Base-by-base conservation (phyloP, 2,113 vertebrate species). In the Sturnira hondurensis region DNA sequence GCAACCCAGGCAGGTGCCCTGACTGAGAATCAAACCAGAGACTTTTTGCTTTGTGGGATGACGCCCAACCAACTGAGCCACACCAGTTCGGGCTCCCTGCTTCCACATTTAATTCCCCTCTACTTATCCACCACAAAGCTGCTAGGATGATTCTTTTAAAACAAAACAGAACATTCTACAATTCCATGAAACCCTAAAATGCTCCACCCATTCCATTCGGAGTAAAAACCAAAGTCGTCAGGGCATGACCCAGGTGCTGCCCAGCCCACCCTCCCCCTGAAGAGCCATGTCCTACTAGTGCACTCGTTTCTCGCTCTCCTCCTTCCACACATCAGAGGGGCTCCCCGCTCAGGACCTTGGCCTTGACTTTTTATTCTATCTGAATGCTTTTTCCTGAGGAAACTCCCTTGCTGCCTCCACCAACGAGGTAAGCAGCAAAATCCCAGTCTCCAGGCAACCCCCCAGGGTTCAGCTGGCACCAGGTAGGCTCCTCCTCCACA, bases 61-160 rank as follows among this genome's bases (percentile, higher is more conserved):
- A 61, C 24, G 4, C 58, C 26, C 58, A 61, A 28, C 24, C 58
- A 61, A 12, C 58, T 28, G 26, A 12, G 58, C 24, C 58, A 26
- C 28, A 63, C 61, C 28, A 13, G 28, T 31, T 12, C 31, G 61
- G 28, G 28, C 31, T 63, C 43, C 9, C n/a, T 52, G 45, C 73
- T 70, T n/a, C 28, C 73, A 93, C 54, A 47, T 77, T 85, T 70
- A 91, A 58, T 63, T 93, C 17, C 50, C 68, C 54, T 80, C 67
- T 58, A 36, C 47, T 45, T 24, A 50, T 9, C 70, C 19, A 16
- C 16, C 41, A 52, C 22, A 38, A n/a, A 80, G 47, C 36, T 47
- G 31, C 38, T 31, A 45, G 58, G 56, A 56, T 8, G 38, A 93
- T 78, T 47, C 50, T 86, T 81, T 80, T 16, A 54, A 92, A 80